Conservation (phyloP, 2,797 vertebrate genomes). For the Mormyrops attenuatus region DNA sequence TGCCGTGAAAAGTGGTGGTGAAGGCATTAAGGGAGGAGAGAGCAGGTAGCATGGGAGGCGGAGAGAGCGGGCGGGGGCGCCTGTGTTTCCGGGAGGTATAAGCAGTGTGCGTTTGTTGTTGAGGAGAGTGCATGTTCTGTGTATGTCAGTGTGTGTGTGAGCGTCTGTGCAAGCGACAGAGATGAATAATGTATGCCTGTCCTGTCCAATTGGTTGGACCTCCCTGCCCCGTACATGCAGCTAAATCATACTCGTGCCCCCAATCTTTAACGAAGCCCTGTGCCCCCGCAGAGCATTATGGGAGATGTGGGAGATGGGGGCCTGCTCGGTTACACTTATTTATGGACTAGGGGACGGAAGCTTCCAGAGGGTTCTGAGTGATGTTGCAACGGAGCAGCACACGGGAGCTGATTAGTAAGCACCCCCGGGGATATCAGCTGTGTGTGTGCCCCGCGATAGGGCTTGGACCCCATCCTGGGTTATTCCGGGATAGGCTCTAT, state of each 20-base stretch:
- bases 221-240: neutral
- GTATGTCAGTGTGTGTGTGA: neutral
- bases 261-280: neutral
- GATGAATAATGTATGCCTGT: neutral
- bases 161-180: neutral
- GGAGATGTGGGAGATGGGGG: neutral
- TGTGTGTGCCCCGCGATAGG: neutral
- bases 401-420: neutral
- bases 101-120: neutral
- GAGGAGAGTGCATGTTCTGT: neutral
- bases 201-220: neutral
- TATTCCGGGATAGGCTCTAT: neutral
- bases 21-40: constrained; percentile 26
- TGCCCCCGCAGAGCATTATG: neutral
- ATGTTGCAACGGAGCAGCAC: neutral
- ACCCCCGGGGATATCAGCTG: neutral
- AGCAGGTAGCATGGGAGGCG: constrained; percentile 19
- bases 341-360: neutral
- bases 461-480: neutral
- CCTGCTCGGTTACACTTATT: neutral
- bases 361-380: neutral
- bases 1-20: constrained; percentile 11
- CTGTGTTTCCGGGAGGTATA: neutral
- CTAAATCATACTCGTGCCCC: neutral
- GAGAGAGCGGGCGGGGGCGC: neutral